A percentile compares a stretch with the other conserved stretches of the same genome.
Conservation (phyloP, 2,797 vertebrate species). For the Mormyrops boulengeri region DNA sequence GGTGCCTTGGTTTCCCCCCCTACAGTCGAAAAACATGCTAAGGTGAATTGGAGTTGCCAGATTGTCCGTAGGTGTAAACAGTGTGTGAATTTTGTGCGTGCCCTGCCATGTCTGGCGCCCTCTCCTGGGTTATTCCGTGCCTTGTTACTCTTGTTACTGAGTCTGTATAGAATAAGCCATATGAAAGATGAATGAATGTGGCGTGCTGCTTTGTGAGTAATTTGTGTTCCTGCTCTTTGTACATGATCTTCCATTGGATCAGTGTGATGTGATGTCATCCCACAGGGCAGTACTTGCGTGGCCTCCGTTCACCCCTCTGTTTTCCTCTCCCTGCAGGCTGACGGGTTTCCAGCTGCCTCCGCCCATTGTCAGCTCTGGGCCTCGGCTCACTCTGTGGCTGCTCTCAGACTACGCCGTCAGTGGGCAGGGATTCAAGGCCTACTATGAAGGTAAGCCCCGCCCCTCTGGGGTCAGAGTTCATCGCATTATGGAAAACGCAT, state of each 20-base stretch:
- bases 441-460: conserved; percentile 82
- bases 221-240: background rate
- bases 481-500: background rate
- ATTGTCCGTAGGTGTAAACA: background rate
- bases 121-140: background rate
- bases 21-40: background rate
- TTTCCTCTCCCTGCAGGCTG: conserved; percentile 68
- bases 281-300: background rate
- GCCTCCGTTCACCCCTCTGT: background rate
- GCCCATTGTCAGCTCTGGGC: conserved; percentile 84
- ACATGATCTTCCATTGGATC: background rate
- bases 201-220: background rate
- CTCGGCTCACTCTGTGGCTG: conserved; percentile 83
- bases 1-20: background rate
- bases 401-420: conserved; percentile 95
- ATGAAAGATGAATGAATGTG: background rate
- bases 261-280: background rate
- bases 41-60: background rate
- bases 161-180: background rate
- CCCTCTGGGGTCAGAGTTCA: background rate
- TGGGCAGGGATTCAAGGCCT: conserved; percentile 90
- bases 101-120: background rate
- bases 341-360: conserved; percentile 95
- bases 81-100: background rate
- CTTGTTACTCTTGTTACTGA: background rate